Conservation (phyloP, 2,113 vertebrate species). For the Planiliza haematocheilus region DNA sequence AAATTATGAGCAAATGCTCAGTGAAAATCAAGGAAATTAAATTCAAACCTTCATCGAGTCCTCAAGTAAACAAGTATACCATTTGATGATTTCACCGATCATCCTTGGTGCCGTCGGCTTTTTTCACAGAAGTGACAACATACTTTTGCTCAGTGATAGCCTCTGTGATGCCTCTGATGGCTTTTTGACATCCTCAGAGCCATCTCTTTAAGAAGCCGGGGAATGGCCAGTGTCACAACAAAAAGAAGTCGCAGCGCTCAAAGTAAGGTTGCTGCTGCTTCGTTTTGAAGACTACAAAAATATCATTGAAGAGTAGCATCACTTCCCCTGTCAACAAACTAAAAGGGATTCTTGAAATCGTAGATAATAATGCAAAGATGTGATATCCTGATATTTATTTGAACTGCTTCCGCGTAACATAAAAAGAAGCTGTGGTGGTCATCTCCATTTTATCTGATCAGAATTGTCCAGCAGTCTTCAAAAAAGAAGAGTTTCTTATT, state of each 20-base stretch:
- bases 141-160: background rate
- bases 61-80: constrained; percentile 22
- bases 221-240: background rate
- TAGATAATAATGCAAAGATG: background rate
- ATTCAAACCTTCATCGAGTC: constrained; percentile 27
- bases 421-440: constrained; percentile 11
- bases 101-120: background rate
- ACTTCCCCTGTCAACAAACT: background rate
- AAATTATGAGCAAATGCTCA: constrained; percentile 42
- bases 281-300: background rate
- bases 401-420: constrained; percentile 14
- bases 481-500: constrained; percentile 10
- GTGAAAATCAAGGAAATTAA: constrained; percentile 29
- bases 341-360: constrained; percentile 15
- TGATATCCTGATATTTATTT: constrained; percentile 13
- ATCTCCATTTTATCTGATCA: constrained; percentile 33
- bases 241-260: no score
- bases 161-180: background rate
- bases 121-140: background rate
- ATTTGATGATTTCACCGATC: constrained; percentile 3
- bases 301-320: background rate
- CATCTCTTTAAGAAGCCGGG: constrained; percentile 2
- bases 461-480: constrained; percentile 18
- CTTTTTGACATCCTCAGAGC: constrained; percentile 6
- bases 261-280: background rate